A percentile compares a stretch with the other conserved stretches of the same genome.
phyloP scores from a whole-genome alignment of 2,113 vertebrate species.

The Opisthocomus hoazin region DNA sequence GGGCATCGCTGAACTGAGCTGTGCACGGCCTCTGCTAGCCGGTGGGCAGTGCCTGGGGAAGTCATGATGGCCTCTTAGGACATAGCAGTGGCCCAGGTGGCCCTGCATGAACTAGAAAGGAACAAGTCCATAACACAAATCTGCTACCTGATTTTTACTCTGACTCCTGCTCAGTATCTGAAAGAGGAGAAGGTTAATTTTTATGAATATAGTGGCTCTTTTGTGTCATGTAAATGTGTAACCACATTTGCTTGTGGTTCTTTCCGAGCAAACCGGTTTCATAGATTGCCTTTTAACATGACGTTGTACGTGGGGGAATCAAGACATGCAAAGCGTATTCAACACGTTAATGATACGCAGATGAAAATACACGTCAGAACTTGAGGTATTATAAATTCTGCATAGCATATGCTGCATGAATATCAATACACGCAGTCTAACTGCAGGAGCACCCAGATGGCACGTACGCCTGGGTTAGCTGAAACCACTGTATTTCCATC shows the following conservation, averaged over 20 bases:
- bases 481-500: not conserved
- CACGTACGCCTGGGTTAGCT: not conserved
- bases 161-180: not conserved
- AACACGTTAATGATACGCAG: not conserved
- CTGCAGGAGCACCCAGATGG: not conserved
- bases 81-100: not conserved
- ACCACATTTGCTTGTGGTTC: too few species aligned
- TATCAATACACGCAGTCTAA: not conserved
- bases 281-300: not conserved
- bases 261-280: not conserved
- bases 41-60: not conserved
- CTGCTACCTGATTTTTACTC: not conserved
- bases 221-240: not conserved
- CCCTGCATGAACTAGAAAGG: not conserved
- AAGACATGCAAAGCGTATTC: not conserved
- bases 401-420: not conserved
- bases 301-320: fast-evolving
- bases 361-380: not conserved
- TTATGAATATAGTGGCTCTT: not conserved
- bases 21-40: not conserved
- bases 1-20: not conserved
- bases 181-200: not conserved
- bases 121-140: not conserved
- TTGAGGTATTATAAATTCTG: not conserved
- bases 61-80: not conserved